These are phyloP conservation scores for Butorides virescens DNA, from an alignment of 2,113 vertebrate genomes.

Conservation along the genomic window DNA sequence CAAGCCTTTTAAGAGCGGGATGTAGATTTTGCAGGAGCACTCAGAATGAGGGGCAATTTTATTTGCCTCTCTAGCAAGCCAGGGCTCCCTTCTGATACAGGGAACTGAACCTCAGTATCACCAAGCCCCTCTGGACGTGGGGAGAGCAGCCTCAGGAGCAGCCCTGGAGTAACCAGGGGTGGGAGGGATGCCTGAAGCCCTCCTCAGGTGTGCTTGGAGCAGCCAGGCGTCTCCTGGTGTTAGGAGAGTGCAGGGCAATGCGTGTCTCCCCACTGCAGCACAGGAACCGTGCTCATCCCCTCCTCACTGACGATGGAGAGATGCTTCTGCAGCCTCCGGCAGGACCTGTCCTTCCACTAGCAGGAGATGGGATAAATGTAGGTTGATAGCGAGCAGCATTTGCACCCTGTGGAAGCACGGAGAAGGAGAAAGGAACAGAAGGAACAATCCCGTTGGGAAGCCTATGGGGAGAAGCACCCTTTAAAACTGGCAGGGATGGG, in stretches of 20 bases:
- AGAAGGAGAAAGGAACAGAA: neutral
- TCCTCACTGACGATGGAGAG: neutral
- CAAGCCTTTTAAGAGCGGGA: neutral
- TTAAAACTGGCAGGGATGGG: neutral
- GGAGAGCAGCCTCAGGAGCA: neutral
- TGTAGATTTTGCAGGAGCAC: neutral
- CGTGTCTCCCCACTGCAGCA: rapidly evolving
- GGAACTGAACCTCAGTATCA: neutral
- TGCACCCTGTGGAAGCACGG: neutral
- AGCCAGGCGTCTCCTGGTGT: neutral
- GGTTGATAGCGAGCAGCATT: neutral
- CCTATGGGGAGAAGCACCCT: neutral
- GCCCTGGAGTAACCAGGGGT: neutral
- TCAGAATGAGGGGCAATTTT: neutral
- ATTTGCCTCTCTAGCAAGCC: neutral
- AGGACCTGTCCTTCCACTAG: neutral
- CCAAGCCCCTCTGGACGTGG: neutral
- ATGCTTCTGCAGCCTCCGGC: neutral
- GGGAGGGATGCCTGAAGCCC: neutral
- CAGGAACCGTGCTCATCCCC: neutral
- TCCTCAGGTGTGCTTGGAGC: neutral
- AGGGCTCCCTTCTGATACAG: neutral
- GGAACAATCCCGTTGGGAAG: neutral
- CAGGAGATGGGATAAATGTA: neutral
- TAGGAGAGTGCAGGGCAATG: neutral